Conservation (phyloP, 1,140 invertebrate genomes). For the Acromyrmex echinatior region DNA sequence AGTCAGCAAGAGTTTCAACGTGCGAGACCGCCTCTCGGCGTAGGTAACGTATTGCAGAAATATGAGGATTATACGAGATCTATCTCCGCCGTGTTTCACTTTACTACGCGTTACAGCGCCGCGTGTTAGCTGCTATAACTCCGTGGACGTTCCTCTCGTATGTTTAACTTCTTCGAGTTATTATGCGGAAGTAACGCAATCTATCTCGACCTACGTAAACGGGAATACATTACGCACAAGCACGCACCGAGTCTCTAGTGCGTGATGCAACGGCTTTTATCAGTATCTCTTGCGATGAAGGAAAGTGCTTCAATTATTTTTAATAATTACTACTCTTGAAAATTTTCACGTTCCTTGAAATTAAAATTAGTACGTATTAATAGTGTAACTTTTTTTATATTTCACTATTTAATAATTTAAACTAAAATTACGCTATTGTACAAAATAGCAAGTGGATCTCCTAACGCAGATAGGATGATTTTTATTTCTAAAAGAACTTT, state of each 20-base stretch:
- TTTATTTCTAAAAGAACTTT: neutral
- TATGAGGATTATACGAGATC: conserved; percentile 64
- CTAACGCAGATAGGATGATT: neutral
- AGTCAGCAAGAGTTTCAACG: conserved; percentile 49
- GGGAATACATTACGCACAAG: conserved; percentile 57
- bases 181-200: conserved; percentile 63
- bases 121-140: conserved; percentile 60
- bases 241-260: conserved; percentile 42
- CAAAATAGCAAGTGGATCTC: neutral
- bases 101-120: conserved; percentile 47
- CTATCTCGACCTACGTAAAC: conserved; percentile 57
- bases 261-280: conserved; percentile 39
- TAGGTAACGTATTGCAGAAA: conserved; percentile 57
- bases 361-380: neutral
- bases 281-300: neutral
- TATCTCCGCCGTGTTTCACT: conserved; percentile 63
- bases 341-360: neutral
- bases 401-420: neutral
- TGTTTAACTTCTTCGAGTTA: conserved; percentile 64
- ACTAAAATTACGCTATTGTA: neutral
- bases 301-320: conserved; percentile 24
- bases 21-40: conserved; percentile 25
- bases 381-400: neutral
- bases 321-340: neutral
- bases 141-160: conserved; percentile 46